Evolutionary conservation across 2,888 invertebrate genomes (phyloP).

Genomic region (Mesoligia furuncula): DNA sequence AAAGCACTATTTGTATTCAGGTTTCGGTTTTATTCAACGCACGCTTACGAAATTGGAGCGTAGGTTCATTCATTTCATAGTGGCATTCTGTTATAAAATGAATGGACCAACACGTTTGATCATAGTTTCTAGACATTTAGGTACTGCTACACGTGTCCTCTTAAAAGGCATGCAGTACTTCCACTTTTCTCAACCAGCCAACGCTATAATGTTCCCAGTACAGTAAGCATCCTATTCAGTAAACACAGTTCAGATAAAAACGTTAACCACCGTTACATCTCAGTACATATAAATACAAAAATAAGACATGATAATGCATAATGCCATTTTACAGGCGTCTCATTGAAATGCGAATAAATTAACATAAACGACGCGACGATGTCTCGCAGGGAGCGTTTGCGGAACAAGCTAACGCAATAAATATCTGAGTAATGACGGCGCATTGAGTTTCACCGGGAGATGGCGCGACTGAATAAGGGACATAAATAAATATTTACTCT

Average conservation of each 20-base stretch:
- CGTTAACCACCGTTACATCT: constrained; percentile 67
- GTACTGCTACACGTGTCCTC: constrained; percentile 16
- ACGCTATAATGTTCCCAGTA: constrained; percentile 20
- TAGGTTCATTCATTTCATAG: too few relatives aligned
- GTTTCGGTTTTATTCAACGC: constrained; percentile 46
- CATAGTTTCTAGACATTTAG: constrained; percentile 4
- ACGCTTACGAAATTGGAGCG: constrained; percentile 58
- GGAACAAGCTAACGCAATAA: constrained; percentile 80
- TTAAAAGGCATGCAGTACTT: constrained; percentile 23
- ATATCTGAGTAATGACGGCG: constrained; percentile 80
- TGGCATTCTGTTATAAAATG: constrained; percentile 11
- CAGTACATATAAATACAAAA: constrained; percentile 74
- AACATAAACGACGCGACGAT: constrained; percentile 82
- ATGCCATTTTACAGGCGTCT: constrained; percentile 81
- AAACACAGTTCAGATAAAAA: constrained; percentile 63
- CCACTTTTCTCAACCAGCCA: constrained; percentile 30
- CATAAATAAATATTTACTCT: constrained; percentile 79
- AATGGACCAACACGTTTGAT: constrained; percentile 29
- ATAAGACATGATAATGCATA: constrained; percentile 82
- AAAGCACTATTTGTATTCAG: constrained; percentile 68
- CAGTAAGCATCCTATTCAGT: constrained; percentile 37
- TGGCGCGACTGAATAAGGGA: constrained; percentile 66
- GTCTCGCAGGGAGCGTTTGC: constrained; percentile 73
- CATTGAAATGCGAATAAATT: constrained; percentile 88
- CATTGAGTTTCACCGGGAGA: constrained; percentile 73